These are phyloP conservation scores for Furnarius figulus DNA, from an alignment of 2,113 vertebrate species.

Conservation along the genomic window DNA sequence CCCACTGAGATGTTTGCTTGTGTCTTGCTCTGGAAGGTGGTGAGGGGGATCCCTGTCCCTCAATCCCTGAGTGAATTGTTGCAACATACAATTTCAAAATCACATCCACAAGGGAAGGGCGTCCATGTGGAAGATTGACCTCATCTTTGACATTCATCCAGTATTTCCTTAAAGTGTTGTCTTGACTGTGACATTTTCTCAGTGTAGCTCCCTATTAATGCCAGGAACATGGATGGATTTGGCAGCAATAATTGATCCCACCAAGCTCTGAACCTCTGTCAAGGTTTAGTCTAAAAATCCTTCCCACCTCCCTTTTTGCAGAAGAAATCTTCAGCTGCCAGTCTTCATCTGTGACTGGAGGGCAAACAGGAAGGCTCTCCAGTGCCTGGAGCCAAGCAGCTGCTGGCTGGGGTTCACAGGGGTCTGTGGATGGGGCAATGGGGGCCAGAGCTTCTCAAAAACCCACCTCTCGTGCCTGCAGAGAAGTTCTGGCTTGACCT, in stretches of 20 bases:
- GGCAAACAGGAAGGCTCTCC: background rate
- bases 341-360: background rate
- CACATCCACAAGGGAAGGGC: background rate
- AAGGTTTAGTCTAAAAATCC: background rate
- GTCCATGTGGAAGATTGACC: background rate
- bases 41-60: background rate
- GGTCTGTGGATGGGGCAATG: rapidly evolving
- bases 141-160: background rate
- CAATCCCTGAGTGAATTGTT: background rate
- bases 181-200: background rate
- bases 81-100: rapidly evolving
- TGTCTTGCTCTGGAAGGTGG: rapidly evolving
- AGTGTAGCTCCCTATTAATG: background rate
- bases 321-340: background rate
- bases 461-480: rapidly evolving
- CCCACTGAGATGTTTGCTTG: background rate
- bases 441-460: background rate
- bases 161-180: background rate
- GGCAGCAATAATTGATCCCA: background rate
- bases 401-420: background rate
- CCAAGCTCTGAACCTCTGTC: background rate
- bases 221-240: background rate
- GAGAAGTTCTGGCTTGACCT: background rate
- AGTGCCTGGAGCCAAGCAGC: background rate
- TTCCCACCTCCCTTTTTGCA: background rate